A percentile compares a stretch with the other conserved stretches of the same genome.
These are phyloP conservation scores for Cisticola juncidis DNA, from an alignment of 2,113 vertebrate species.

Conservation along the genomic window DNA sequence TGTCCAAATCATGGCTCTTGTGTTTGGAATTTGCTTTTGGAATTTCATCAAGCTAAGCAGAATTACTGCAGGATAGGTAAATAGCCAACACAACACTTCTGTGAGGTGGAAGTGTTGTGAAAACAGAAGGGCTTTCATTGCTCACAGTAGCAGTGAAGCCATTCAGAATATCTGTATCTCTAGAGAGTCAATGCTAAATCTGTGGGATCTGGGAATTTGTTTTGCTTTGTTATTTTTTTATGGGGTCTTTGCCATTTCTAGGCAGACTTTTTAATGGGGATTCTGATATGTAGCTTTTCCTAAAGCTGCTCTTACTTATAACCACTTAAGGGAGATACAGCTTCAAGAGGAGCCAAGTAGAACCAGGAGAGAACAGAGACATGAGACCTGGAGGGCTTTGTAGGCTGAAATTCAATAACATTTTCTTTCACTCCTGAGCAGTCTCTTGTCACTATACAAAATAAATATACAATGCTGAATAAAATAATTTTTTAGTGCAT, in stretches of 20 bases:
- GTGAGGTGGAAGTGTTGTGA: neutral
- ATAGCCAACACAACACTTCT: neutral
- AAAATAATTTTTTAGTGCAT: neutral
- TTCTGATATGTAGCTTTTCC: neutral
- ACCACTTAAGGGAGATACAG: neutral
- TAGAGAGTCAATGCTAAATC: neutral
- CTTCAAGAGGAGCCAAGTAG: neutral
- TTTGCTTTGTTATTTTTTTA: neutral
- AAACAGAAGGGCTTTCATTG: neutral
- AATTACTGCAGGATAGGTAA: neutral
- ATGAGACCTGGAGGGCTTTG: neutral
- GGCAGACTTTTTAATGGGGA: accelerated
- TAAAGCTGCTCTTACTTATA: neutral
- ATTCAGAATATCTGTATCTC: neutral
- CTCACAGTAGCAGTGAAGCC: neutral
- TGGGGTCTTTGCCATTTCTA: neutral
- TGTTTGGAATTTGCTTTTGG: neutral
- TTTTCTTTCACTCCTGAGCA: neutral
- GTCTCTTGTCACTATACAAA: neutral
- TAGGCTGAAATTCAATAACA: neutral
- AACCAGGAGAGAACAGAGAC: neutral
- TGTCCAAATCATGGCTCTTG: neutral
- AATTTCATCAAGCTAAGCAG: neutral
- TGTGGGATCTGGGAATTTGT: neutral
- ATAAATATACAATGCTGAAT: neutral